These are phyloP conservation scores for Melanogrammus aeglefinus DNA, from an alignment of 2,797 vertebrate genomes.

Conservation along the genomic window DNA sequence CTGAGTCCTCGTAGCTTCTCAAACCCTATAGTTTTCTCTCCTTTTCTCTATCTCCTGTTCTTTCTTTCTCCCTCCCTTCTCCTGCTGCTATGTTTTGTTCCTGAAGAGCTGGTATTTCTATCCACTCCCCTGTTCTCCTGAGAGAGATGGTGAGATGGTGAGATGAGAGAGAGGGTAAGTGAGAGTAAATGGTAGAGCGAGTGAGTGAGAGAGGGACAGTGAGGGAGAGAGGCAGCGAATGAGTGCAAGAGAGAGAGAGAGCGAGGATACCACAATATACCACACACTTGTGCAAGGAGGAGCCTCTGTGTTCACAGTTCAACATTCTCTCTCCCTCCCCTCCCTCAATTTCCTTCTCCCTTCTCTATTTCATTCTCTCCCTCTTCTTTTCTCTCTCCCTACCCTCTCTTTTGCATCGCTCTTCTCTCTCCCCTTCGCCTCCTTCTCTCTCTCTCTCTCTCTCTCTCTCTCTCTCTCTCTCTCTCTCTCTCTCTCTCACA, in stretches of 20 bases:
- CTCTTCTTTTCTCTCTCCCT: not conserved
- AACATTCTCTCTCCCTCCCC: not conserved
- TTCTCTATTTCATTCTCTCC: not conserved
- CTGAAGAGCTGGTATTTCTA: not conserved
- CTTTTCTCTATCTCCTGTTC: not conserved
- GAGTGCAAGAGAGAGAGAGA: slow-evolving; percentile 33
- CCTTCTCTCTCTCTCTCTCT: slow-evolving; percentile 33
- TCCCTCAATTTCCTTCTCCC: not conserved
- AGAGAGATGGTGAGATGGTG: not conserved
- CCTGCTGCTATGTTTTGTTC: not conserved
- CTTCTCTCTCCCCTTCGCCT: slow-evolving; percentile 24
- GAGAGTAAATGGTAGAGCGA: not conserved
- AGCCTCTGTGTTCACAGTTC: slow-evolving; percentile 48
- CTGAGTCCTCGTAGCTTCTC: not conserved
- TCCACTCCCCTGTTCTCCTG: not conserved
- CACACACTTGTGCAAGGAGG: slow-evolving; percentile 58
- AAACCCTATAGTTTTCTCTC: not conserved
- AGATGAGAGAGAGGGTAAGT: not conserved
- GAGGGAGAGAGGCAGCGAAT: not conserved
- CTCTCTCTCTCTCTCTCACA: slow-evolving; percentile 32
- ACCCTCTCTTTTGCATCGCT: slow-evolving; percentile 1
- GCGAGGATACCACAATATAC: slow-evolving; percentile 48
- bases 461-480: slow-evolving; percentile 31
- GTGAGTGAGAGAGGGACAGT: not conserved
- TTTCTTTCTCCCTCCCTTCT: not conserved